Percentiles rank a stretch among this genome's conserved stretches.
Conservation (phyloP, 2,113 vertebrate species). For the Oncorhynchus keta region DNA sequence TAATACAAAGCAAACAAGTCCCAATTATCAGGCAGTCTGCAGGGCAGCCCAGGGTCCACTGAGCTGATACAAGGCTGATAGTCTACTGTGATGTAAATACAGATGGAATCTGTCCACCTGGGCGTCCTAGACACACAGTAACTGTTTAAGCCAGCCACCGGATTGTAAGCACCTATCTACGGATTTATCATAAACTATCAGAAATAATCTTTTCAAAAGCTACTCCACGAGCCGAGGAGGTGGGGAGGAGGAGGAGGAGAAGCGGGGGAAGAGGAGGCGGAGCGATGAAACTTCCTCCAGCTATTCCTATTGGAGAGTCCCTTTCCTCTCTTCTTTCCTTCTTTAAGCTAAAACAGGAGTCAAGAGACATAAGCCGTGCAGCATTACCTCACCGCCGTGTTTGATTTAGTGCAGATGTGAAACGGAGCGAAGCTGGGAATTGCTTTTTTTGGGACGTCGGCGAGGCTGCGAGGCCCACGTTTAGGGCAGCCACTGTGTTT, state of each 20-base stretch:
- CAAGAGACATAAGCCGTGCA: conserved; percentile 76
- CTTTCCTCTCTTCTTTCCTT: conserved; percentile 28
- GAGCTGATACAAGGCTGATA: conserved; percentile 58
- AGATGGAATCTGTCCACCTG: conserved; percentile 67
- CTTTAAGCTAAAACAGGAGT: conserved; percentile 83
- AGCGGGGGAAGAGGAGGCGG: conserved; percentile 64
- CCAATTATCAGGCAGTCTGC: conserved; percentile 69
- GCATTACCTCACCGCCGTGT: conserved; percentile 80
- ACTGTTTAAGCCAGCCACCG: conserved; percentile 57
- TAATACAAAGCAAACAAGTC: conserved; percentile 71
- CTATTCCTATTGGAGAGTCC: conserved; percentile 61
- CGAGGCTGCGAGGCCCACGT: conserved; percentile 72
- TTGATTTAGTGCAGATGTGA: conserved; percentile 89
- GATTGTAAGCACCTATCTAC: conserved; percentile 61
- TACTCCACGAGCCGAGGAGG: conserved; percentile 58
- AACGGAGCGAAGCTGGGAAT: conserved; percentile 74
- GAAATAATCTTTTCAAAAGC: conserved; percentile 71
- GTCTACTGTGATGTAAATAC: conserved; percentile 70
- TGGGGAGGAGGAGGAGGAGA: conserved; percentile 58
- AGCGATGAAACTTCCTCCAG: conserved; percentile 61
- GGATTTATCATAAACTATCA: conserved; percentile 77
- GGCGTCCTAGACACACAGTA: conserved; percentile 49
- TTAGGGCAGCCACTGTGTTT: conserved; percentile 79
- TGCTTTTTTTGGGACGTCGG: conserved; percentile 61
- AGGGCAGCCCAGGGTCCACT: conserved; percentile 51